phyloP scores from a whole-genome alignment of 2,888 invertebrate genomes.

The Drosophila nr. medialis region DNA sequence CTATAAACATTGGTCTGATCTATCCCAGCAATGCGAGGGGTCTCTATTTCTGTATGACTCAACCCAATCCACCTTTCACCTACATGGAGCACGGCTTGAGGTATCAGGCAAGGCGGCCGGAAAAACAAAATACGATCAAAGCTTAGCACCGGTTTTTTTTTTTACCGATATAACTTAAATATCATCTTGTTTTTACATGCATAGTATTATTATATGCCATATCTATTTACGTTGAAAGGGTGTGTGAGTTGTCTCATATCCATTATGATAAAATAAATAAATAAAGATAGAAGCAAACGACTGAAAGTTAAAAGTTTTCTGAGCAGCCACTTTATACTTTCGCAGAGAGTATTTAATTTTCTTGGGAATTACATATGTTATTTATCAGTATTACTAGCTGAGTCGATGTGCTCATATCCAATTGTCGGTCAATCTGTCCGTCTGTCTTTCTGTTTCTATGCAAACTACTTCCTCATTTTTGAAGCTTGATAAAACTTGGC shows the following conservation, averaged over 20 bases:
- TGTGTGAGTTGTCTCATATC: neutral
- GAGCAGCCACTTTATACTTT: neutral
- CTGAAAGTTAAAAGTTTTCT: neutral
- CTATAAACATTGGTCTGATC: slow-evolving; percentile 70
- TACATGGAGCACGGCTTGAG: slow-evolving; percentile 76
- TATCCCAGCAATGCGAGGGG: slow-evolving; percentile 74
- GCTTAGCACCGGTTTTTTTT: neutral
- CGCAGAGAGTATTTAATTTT: neutral
- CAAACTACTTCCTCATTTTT: neutral
- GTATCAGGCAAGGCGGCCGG: slow-evolving; percentile 48
- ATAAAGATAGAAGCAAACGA: neutral
- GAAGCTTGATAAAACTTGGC: neutral
- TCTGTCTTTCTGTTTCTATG: neutral
- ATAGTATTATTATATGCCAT: slow-evolving; percentile 21
- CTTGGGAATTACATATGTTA: neutral
- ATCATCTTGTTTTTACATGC: slow-evolving; percentile 18
- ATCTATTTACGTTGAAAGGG: neutral
- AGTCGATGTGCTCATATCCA: neutral
- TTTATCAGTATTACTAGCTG: neutral
- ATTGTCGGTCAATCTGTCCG: too few relatives aligned
- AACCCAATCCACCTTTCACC: slow-evolving; percentile 79
- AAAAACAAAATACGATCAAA: neutral
- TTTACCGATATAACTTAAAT: neutral
- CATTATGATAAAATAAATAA: neutral
- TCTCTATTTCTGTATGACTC: slow-evolving; percentile 79